Base-by-base conservation (phyloP, 2,797 vertebrate genomes). In the Spheniscus humboldti region DNA sequence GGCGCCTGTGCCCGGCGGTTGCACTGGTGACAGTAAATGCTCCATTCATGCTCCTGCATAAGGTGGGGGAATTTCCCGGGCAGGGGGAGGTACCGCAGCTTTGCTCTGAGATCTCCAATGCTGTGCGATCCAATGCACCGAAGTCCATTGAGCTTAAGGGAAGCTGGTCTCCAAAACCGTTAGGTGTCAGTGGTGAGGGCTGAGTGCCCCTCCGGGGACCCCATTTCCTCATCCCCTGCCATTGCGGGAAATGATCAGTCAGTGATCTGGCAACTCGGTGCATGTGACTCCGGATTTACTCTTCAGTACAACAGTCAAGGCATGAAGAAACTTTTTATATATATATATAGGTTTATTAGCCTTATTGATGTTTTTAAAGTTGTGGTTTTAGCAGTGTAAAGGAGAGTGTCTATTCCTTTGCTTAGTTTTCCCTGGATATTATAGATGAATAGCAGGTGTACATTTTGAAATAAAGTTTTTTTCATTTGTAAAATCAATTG, bases 401-500 rank as follows among this genome's bases (percentile, higher is more conserved):
- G 43, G 18, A 1, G 7, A 71, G 41, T 37, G 11, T 75, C 25
- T 84, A 18, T 86, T n/a, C 27, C 8, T 78, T 73, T 56, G 48
- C 57, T 86, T 88, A 53, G 11, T 67, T 92, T 86, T 16, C 43
- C 24, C 45, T 82, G 31, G n/a, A 41, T 50, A n/a, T 91, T 88
- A 50, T 8, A 73, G 50, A 89, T 62, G 50, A 92, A 64, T 66
- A 90, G 53, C 52, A 72, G 52, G 27, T 90, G 92, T 86, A 79
- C 37, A 19, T 89, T 88, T 78, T 90, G 68, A 94, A 90, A 80
- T 75, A 71, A 82, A 80, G 23, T 48, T 79, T 60, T 92, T 88
- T 94, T 47, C 64, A 41, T 90, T 82, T 53, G n/a, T 81, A 85
- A 90, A 96, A 93, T 94, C 93, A 96, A 53, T 91, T 95, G 81